phyloP scores from a whole-genome alignment of 2,888 invertebrate species.

The Epistrophe eligans region DNA sequence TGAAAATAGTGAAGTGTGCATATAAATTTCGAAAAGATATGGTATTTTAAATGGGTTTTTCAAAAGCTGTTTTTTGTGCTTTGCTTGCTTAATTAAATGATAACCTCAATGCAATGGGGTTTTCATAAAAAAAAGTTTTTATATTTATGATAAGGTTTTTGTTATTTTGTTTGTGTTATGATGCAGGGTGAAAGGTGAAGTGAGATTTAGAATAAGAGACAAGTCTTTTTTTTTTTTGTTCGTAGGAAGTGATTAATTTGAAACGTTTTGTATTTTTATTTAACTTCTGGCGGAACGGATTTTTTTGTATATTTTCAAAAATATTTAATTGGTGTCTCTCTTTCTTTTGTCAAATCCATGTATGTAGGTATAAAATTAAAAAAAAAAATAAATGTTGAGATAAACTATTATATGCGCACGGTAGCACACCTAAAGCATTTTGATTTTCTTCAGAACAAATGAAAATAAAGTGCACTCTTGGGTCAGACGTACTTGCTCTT shows the following conservation, averaged over 20 bases:
- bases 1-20: no score
- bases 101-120: neutral
- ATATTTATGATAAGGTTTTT: neutral
- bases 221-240: neutral
- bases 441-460: no score
- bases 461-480: no score
- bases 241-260: neutral
- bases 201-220: neutral
- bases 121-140: neutral
- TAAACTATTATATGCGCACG: no score
- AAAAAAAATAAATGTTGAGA: no score
- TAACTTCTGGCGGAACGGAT: neutral
- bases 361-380: no score
- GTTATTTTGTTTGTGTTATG: neutral
- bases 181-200: neutral
- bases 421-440: no score
- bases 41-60: slow-evolving; percentile 7
- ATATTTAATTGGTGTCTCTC: no score
- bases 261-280: neutral
- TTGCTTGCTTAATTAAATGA: slow-evolving; percentile 15
- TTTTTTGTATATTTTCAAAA: neutral
- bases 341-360: no score
- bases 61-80: neutral
- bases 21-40: slow-evolving; percentile 35
- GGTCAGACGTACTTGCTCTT: no score